These are phyloP conservation scores for Lepetodrilus schrolli DNA, from an alignment of 2,888 invertebrate genomes.

Conservation along the genomic window DNA sequence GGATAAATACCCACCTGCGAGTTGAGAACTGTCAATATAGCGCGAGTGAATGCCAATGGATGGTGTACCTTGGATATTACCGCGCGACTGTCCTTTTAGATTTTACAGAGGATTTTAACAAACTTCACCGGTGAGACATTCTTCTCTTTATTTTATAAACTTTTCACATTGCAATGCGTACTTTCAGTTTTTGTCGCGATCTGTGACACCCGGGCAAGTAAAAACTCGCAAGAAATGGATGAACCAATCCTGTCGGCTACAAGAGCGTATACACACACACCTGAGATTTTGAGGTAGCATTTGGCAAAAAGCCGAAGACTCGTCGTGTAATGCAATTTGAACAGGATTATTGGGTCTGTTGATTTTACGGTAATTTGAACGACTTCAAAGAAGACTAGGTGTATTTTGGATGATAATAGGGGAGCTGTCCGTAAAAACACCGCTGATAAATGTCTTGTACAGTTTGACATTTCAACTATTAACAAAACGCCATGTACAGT, in stretches of 20 bases:
- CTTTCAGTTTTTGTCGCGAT: background rate
- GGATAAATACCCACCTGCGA: slow-evolving; percentile 31
- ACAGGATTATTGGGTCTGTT: slow-evolving; percentile 4
- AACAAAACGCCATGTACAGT: no score
- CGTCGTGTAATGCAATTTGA: slow-evolving; percentile 9
- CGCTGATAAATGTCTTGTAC: no score
- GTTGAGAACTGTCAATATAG: slow-evolving; percentile 33
- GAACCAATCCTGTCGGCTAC: background rate
- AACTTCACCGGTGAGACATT: slow-evolving; percentile 28
- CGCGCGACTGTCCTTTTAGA: slow-evolving; percentile 5
- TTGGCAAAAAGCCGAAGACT: background rate
- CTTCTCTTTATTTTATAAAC: background rate
- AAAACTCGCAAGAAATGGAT: no score
- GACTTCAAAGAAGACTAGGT: background rate
- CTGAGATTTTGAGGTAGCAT: background rate
- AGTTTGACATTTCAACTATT: no score
- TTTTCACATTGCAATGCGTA: background rate
- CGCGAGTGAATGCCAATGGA: slow-evolving; percentile 33
- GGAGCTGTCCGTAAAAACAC: no score
- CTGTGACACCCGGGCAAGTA: background rate
- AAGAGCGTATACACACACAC: background rate
- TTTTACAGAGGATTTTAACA: slow-evolving; percentile 23
- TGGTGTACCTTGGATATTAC: slow-evolving; percentile 50
- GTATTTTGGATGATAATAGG: no score
- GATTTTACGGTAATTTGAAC: slow-evolving; percentile 24